These are phyloP conservation scores for Naso thynnoides DNA, from an alignment of 2,797 vertebrate species.

Conservation along the genomic window DNA sequence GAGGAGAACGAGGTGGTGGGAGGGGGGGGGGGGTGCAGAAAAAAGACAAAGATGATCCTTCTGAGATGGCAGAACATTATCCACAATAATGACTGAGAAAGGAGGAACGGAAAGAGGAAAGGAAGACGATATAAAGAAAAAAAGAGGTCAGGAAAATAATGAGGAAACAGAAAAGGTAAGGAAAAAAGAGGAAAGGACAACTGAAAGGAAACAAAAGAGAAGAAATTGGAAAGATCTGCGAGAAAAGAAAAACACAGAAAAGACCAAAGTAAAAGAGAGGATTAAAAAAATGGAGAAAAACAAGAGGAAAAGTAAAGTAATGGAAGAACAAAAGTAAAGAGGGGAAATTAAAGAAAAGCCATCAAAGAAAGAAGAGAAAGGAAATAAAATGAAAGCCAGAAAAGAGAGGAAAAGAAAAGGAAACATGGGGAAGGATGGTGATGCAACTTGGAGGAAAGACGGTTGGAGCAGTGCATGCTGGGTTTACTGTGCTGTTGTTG, in stretches of 20 bases:
- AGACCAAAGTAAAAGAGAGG: too few species aligned
- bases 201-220: neutral
- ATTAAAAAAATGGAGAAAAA: neutral
- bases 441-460: neutral
- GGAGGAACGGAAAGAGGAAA: neutral
- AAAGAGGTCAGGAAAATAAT: neutral
- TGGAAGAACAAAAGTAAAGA: too few species aligned
- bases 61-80: slow-evolving; percentile 52
- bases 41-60: slow-evolving; percentile 61
- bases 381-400: neutral
- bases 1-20: slow-evolving; percentile 20
- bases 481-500: slow-evolving; percentile 25
- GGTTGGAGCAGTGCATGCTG: slow-evolving; percentile 45
- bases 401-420: neutral
- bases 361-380: too few species aligned
- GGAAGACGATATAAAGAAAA: neutral
- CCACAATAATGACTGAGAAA: slow-evolving; percentile 18
- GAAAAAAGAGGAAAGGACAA: neutral
- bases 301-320: neutral
- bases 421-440: neutral
- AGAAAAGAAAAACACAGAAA: neutral
- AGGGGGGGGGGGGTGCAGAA: neutral
- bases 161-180: too few species aligned
- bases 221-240: neutral
- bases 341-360: too few species aligned